These are phyloP conservation scores for Saturnia pavonia DNA, from an alignment of 2,888 invertebrate genomes.

Conservation along the genomic window DNA sequence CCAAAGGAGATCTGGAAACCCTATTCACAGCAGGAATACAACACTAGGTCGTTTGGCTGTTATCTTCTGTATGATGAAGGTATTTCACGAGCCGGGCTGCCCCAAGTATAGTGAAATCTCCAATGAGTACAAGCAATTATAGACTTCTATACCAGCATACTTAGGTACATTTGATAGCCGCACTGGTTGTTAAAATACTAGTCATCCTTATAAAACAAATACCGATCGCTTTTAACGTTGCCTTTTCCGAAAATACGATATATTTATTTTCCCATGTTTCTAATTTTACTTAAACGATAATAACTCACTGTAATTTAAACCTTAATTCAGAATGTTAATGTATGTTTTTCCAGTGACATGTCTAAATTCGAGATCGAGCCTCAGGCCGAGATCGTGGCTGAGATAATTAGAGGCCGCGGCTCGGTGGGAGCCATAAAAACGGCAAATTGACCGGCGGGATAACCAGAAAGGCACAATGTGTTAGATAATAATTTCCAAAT, in stretches of 20 bases:
- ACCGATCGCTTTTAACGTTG: slow-evolving; percentile 72
- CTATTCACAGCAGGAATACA: too few relatives aligned
- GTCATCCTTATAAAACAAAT: slow-evolving; percentile 61
- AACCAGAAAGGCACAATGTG: slow-evolving; percentile 82
- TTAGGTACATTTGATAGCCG: not conserved
- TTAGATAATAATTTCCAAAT: slow-evolving; percentile 83
- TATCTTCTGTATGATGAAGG: too few relatives aligned
- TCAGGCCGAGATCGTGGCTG: slow-evolving; percentile 75
- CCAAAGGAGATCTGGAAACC: too few relatives aligned
- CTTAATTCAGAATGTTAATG: slow-evolving; percentile 36
- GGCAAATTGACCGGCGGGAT: slow-evolving; percentile 82
- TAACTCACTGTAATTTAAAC: slow-evolving; percentile 35
- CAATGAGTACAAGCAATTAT: too few relatives aligned
- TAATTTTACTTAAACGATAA: slow-evolving; percentile 46
- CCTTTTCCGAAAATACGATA: slow-evolving; percentile 57
- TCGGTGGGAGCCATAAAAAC: slow-evolving; percentile 81
- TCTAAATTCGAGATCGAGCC: slow-evolving; percentile 52
- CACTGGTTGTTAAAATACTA: not conserved
- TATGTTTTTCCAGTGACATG: slow-evolving; percentile 32
- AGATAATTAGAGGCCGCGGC: slow-evolving; percentile 81
- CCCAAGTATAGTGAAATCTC: too few relatives aligned
- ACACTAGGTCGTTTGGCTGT: too few relatives aligned
- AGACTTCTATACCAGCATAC: too few relatives aligned
- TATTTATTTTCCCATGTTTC: slow-evolving; percentile 74
- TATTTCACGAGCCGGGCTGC: too few relatives aligned